Evolutionary conservation across 1,140 invertebrate genomes (phyloP).

Genomic region (Ceratitis capitata): DNA sequence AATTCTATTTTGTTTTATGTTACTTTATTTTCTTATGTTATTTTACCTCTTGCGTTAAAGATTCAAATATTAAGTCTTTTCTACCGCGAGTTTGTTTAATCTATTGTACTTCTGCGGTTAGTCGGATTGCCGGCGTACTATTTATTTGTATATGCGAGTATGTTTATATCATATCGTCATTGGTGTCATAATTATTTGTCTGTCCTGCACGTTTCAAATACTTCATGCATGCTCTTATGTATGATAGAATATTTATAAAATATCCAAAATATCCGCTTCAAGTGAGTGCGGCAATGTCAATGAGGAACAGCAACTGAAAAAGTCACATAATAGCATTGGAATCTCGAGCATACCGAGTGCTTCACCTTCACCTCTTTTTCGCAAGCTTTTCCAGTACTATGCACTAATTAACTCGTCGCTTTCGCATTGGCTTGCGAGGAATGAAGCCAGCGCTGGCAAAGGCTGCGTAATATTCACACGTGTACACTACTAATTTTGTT

Average conservation of each 20-base stretch:
- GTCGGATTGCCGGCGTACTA: too few species aligned
- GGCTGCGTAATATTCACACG: slow-evolving; percentile 5
- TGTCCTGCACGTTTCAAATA: neutral
- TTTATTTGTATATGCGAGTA: too few species aligned
- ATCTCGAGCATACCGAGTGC: neutral
- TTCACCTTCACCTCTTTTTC: slow-evolving; percentile 18
- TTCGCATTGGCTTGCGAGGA: neutral
- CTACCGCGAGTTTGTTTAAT: too few species aligned
- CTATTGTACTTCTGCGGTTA: too few species aligned
- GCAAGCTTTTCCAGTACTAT: neutral
- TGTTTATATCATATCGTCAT: too few species aligned
- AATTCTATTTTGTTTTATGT: too few species aligned
- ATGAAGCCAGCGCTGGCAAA: neutral
- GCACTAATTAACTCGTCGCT: slow-evolving; percentile 5
- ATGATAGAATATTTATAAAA: too few species aligned
- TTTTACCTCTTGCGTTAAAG: too few species aligned
- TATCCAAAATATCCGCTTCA: neutral
- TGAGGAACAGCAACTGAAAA: neutral
- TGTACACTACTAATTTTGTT: slow-evolving; percentile 22
- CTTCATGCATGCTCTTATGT: neutral
- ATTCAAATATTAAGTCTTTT: too few species aligned
- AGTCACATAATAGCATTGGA: neutral
- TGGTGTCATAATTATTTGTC: too few species aligned
- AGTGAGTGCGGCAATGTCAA: neutral
- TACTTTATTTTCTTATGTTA: too few species aligned